Base-by-base conservation (phyloP, 2,888 invertebrate genomes). In the Xanthorhoe spadicearia region DNA sequence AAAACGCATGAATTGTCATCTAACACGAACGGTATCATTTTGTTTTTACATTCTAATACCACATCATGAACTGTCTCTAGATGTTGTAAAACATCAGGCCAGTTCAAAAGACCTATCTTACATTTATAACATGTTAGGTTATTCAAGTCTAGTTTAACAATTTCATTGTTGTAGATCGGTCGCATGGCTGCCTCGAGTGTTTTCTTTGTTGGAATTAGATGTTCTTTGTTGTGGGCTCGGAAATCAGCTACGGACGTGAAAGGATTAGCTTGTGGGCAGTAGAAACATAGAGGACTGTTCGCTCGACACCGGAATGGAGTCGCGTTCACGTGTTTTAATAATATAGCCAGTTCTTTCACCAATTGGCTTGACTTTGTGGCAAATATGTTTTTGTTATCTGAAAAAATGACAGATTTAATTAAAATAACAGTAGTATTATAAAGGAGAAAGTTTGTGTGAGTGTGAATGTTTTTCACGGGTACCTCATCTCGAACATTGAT, bases 61-160 rank as follows among this genome's bases (percentile, higher is more conserved):
- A 85, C 48, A 0, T 70, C 48, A 48, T 91, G 91, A 0, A 19
- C 32, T 0, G 78, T 73, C 3, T 76, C 74, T 0, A 91, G 67
- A 66, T 92, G 91, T 5, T 68, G 68, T 17, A 90, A 83, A 80
- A 87, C 80, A 0, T 82, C 77, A 9, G 81, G 80, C 91, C 91
- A 91, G 0, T 74, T 71, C 0, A 51, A 0, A 84, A 75, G 0
- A 69, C 55, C 0, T 35, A 46, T 1, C 57, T 75, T 0, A 73
- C 80, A 68, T 0, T 23, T 18, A 0, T 0, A 32, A 57, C 91
- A 91, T 0, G 76, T 65, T 0, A 89, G 67, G 19, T 83, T 74
- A 0, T 81, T 65, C 0, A 89, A 80, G 9, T 92, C 91, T 0
- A 92, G 35, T 67, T 87, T 86, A 0, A 90, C 38, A 0, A 86